phyloP scores from a whole-genome alignment of 2,113 vertebrate genomes.

The Emydocephalus ijimae region DNA sequence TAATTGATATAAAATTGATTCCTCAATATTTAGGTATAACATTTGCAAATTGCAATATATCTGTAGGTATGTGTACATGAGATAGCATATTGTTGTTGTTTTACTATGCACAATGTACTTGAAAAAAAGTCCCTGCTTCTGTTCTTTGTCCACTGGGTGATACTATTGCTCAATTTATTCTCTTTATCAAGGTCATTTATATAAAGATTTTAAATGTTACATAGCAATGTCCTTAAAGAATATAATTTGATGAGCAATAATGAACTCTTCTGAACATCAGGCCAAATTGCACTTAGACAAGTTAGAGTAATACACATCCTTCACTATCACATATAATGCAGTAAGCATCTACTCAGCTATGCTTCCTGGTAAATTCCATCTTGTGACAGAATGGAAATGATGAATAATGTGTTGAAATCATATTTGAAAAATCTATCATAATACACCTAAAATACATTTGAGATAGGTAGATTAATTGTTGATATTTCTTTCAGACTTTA shows the following conservation, averaged over 20 bases:
- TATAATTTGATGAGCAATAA: conserved; percentile 34
- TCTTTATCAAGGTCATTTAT: conserved; percentile 62
- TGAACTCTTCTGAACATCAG: conserved; percentile 12
- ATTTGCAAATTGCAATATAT: background rate
- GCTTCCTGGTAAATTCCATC: conserved; percentile 17
- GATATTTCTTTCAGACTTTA: background rate
- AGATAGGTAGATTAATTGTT: background rate
- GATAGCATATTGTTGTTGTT: background rate
- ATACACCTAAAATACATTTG: background rate
- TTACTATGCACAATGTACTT: background rate
- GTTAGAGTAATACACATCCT: conserved; percentile 13
- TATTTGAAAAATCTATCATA: background rate
- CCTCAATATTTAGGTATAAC: background rate
- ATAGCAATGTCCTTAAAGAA: conserved; percentile 37
- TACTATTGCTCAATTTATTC: conserved; percentile 65
- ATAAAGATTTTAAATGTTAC: conserved; percentile 64
- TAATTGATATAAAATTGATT: background rate
- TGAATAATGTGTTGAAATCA: conserved; percentile 1
- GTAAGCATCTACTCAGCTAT: conserved; percentile 33
- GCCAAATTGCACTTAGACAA: conserved; percentile 25
- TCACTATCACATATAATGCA: conserved; percentile 10
- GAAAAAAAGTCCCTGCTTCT: conserved; percentile 11
- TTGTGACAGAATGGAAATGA: conserved; percentile 2
- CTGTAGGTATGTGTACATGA: background rate
- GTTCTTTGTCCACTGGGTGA: conserved; percentile 60